phyloP scores from a whole-genome alignment of 2,888 invertebrate species.

The Ctenicera cuprea region DNA sequence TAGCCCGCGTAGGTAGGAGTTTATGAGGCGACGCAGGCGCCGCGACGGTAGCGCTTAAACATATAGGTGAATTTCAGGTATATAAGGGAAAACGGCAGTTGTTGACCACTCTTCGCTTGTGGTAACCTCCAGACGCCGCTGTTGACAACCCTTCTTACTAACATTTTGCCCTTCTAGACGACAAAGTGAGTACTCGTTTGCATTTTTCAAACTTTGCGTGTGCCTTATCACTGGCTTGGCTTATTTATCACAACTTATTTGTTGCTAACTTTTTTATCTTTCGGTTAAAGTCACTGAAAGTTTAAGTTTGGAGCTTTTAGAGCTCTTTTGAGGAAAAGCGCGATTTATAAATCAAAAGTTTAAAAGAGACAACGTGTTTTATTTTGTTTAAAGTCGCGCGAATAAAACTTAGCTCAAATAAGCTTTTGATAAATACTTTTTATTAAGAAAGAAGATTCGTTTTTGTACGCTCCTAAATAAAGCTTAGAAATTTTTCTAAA shows the following conservation, averaged over 20 bases:
- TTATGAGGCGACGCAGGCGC: conserved; percentile 56
- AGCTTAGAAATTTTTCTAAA: no score
- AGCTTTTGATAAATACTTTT: no score
- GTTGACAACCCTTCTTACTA: background rate
- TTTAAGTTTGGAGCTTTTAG: background rate
- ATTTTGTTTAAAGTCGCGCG: no score
- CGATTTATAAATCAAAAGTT: background rate
- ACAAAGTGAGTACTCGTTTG: conserved; percentile 27
- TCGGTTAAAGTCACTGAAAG: conserved; percentile 2
- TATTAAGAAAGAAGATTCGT: no score
- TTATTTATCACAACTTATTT: no score
- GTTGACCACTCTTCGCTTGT: conserved; percentile 54
- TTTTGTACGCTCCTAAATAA: no score
- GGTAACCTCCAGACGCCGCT: conserved; percentile 41
- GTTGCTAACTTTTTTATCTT: background rate
- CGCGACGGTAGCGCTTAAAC: conserved; percentile 61
- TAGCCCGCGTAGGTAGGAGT: conserved; percentile 46
- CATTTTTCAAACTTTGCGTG: background rate
- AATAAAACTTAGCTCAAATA: no score
- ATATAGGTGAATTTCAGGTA: conserved; percentile 61
- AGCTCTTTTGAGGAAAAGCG: background rate
- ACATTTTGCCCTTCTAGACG: conserved; percentile 17
- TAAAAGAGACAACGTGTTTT: background rate
- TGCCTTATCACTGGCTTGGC: background rate
- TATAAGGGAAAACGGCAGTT: conserved; percentile 56